Percentiles rank a stretch among this genome's conserved stretches.
phyloP scores from a whole-genome alignment of 2,113 vertebrate genomes.

The Stercorarius parasiticus region DNA sequence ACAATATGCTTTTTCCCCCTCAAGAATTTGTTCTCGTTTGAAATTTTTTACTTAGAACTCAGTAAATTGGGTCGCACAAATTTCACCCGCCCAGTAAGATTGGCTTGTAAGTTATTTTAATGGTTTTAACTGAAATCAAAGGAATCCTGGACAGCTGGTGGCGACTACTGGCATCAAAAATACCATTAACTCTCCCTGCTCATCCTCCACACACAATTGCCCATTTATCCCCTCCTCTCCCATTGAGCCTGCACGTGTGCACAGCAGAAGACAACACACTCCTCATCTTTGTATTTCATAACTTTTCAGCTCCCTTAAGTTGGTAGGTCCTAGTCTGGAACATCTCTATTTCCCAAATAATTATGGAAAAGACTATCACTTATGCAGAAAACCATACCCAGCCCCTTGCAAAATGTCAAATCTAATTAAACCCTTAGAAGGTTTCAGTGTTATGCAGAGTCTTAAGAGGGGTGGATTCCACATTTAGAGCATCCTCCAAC shows the following conservation, averaged over 20 bases:
- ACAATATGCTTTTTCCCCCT: neutral
- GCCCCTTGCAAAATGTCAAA: conserved; percentile 1
- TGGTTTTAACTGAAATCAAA: conserved; percentile 41
- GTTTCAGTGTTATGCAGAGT: neutral
- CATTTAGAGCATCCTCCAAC: neutral
- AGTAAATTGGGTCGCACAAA: neutral
- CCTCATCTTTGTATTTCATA: neutral
- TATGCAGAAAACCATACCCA: neutral
- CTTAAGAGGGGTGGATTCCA: neutral
- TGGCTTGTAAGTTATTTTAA: neutral
- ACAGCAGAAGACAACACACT: neutral
- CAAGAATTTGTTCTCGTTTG: neutral
- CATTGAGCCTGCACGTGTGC: neutral
- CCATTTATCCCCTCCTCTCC: neutral
- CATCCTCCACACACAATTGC: neutral
- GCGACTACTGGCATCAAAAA: neutral
- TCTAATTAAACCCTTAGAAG: conserved; percentile 6
- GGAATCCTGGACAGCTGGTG: neutral
- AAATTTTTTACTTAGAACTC: neutral
- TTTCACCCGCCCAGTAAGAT: neutral
- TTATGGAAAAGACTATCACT: neutral
- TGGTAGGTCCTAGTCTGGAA: neutral
- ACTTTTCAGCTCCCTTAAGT: neutral
- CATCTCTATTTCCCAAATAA: neutral
- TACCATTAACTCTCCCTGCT: neutral